These are phyloP conservation scores for Synergus umbraculus DNA, from an alignment of 2,888 invertebrate species.

Conservation along the genomic window DNA sequence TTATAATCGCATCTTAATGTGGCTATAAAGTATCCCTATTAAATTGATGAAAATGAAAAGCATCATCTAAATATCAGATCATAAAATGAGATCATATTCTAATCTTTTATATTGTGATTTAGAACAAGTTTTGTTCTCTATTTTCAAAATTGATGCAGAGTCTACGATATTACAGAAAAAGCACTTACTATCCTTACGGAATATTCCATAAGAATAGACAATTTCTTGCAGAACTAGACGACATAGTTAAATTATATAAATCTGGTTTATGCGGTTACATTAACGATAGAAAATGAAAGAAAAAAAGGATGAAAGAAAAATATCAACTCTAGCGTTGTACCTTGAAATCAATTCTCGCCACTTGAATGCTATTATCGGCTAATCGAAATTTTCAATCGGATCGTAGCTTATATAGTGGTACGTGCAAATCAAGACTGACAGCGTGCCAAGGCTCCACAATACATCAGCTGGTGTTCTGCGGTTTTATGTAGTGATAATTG, in stretches of 20 bases:
- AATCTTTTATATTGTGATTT: too few relatives aligned
- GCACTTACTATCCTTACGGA: too few relatives aligned
- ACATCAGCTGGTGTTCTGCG: background rate
- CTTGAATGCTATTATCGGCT: conserved; percentile 40
- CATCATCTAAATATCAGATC: background rate
- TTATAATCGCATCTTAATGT: background rate
- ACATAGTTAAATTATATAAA: too few relatives aligned
- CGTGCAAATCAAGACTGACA: conserved; percentile 48
- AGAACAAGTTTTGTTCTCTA: too few relatives aligned
- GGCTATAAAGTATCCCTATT: background rate
- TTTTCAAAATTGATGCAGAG: too few relatives aligned
- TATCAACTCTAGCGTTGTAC: conserved; percentile 15
- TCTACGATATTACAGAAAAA: too few relatives aligned
- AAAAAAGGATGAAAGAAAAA: conserved; percentile 8
- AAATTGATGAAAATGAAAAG: background rate
- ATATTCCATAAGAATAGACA: too few relatives aligned
- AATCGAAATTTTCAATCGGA: conserved; percentile 48
- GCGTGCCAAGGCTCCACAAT: background rate
- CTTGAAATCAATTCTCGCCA: conserved; percentile 44
- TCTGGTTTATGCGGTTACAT: too few relatives aligned
- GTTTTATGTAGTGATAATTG: conserved; percentile 4
- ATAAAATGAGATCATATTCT: background rate
- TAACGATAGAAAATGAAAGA: background rate
- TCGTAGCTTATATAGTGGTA: conserved; percentile 41
- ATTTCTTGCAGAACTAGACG: too few relatives aligned